phyloP scores from a whole-genome alignment of 2,797 vertebrate species.

The Uromys caudimaculatus region DNA sequence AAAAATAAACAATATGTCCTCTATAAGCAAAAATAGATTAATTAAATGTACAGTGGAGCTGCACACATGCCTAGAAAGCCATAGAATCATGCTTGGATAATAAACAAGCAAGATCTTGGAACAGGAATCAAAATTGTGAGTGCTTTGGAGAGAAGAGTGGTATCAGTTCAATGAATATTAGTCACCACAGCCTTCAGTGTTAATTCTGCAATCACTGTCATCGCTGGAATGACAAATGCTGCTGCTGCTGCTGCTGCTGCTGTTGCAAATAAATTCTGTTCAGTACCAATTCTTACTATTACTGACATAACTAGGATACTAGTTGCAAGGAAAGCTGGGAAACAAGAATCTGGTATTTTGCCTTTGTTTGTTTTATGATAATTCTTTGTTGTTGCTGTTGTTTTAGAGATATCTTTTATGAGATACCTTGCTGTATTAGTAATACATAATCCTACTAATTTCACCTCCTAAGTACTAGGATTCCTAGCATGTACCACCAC shows the following conservation, averaged over 20 bases:
- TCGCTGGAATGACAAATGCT: not conserved
- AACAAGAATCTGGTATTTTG: slow-evolving; percentile 35
- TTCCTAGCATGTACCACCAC: not conserved
- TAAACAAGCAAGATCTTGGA: not conserved
- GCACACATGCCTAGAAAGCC: not conserved
- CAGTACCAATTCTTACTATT: not conserved
- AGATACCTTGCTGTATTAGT: not conserved
- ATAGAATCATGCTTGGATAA: slow-evolving; percentile 29
- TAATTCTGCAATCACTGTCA: not conserved
- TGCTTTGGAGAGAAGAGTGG: not conserved
- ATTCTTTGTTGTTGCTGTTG: not conserved
- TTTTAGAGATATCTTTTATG: not conserved
- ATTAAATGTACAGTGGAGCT: not conserved
- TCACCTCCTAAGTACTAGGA: not conserved
- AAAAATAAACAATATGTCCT: not conserved
- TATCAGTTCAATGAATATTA: slow-evolving; percentile 18
- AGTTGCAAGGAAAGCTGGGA: not conserved
- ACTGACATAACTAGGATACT: not conserved
- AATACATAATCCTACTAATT: not conserved
- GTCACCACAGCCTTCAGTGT: not conserved
- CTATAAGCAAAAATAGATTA: slow-evolving; percentile 26
- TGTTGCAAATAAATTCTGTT: not conserved
- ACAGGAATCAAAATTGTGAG: slow-evolving; percentile 17
- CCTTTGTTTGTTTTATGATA: not conserved
- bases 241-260: not conserved